Base-by-base conservation (phyloP, 2,888 invertebrate species). In the Lasioglossum figueresi region DNA sequence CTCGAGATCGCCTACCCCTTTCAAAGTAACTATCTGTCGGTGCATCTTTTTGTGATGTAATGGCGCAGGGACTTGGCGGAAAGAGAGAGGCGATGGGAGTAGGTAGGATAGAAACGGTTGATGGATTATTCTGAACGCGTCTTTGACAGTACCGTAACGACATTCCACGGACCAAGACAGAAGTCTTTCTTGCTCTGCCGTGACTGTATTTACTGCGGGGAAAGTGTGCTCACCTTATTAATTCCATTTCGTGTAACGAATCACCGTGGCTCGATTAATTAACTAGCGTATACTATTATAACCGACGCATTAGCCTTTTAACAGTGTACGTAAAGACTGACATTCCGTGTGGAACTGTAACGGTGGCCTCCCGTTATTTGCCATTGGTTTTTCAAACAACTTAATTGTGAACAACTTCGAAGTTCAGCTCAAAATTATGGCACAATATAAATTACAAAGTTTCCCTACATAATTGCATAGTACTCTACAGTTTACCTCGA, bases 101-200 rank as follows among this genome's bases (percentile, higher is more conserved):
- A 84, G 87, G 72, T 27, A 45, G 80, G 80, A 82, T 76, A 83
- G 82, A 37, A 72, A 82, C 37, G 79, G 82, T 89, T 90, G 90
- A 92, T 92, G 92, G 92, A 92, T 92, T 92, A 91, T 91, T 92
- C 92, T 75, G 80, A 87, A 82, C 87, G 87, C 88, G 89, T 90
- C 83, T 91, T 86, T 90, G 92, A 91, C 90, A 89, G 91, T 88
- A 85, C 88, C 84, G 88, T 89, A 90, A 91, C 88, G 88, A 89
- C 89, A 89, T 92, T 90, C 88, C 89, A 79, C 31, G 75, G 87
- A 75, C 82, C 77, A 84, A 80, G 73, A 75, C 72, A 76, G 79
- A 76, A 74, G 70, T 75, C 76, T 79, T 83, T 81, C 76, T 76
- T 40, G 48, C 48, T 48, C 27, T 27, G 40, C 66, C 76, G 12